These are phyloP conservation scores for Lepus townsendii DNA, from an alignment of 2,797 vertebrate species.

Conservation along the genomic window DNA sequence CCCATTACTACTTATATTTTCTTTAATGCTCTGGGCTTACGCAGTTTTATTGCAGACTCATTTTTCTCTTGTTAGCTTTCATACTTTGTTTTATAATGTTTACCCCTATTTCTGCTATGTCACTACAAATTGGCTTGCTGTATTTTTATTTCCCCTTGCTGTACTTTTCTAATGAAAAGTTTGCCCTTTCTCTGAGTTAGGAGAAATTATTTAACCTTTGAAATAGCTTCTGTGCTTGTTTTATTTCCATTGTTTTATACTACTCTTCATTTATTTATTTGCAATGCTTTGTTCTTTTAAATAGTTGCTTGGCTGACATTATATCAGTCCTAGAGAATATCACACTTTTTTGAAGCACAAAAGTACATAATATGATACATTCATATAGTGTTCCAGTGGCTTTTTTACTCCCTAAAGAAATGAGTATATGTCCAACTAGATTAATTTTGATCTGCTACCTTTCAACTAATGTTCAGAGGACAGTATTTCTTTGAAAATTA, in stretches of 20 bases:
- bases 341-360: conserved; percentile 56
- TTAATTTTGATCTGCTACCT: conserved; percentile 1
- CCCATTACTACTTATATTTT: conserved; percentile 19
- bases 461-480: background rate
- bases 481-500: background rate
- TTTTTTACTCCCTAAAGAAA: background rate
- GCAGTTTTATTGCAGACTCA: conserved; percentile 1
- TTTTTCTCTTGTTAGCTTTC: conserved; percentile 41
- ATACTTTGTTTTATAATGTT: background rate
- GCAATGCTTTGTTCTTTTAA: conserved; percentile 40
- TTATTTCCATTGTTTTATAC: conserved; percentile 40
- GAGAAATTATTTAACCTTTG: conserved; percentile 8
- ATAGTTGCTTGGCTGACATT: background rate
- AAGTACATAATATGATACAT: background rate
- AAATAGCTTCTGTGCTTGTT: conserved; percentile 12
- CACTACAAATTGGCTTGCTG: conserved; percentile 17
- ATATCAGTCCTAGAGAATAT: conserved; percentile 31
- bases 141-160: background rate
- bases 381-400: background rate
- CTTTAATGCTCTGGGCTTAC: background rate
- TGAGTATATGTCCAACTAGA: background rate
- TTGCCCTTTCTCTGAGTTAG: conserved; percentile 35
- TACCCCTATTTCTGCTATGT: background rate
- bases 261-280: conserved; percentile 35
- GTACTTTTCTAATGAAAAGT: background rate